phyloP scores from a whole-genome alignment of 2,888 invertebrate species.

The Coleophora deauratella region DNA sequence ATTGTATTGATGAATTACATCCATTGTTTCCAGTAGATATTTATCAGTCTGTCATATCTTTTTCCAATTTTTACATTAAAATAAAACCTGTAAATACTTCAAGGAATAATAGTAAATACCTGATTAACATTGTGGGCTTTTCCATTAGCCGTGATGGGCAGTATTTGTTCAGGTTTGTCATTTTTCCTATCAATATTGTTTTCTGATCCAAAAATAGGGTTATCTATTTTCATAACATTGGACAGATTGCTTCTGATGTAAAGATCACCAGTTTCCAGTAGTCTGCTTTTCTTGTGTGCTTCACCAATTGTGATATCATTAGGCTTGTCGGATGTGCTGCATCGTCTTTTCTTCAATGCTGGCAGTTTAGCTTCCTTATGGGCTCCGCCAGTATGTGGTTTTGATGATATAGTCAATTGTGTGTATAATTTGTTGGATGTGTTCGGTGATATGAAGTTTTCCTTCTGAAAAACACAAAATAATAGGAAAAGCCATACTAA shows the following conservation, averaged over 20 bases:
- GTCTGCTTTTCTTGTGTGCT: constrained; percentile 49
- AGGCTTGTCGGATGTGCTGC: constrained; percentile 66
- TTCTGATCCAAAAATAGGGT: constrained; percentile 35
- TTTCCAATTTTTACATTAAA: no score
- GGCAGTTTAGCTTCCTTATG: constrained; percentile 58
- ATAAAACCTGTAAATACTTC: no score
- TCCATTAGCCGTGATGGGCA: constrained; percentile 47
- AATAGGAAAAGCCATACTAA: no score
- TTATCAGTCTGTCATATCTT: no score
- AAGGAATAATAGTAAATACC: constrained; percentile 34
- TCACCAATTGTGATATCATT: constrained; percentile 50
- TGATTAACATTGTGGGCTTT: constrained; percentile 32
- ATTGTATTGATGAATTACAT: no score
- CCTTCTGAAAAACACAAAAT: constrained; percentile 44
- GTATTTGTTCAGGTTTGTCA: constrained; percentile 40
- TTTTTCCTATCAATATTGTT: constrained; percentile 52
- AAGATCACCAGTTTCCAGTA: constrained; percentile 54
- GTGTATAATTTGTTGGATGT: constrained; percentile 62
- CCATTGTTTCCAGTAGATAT: no score
- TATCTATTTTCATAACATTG: constrained; percentile 42
- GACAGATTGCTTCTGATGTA: constrained; percentile 47
- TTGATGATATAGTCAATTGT: constrained; percentile 62
- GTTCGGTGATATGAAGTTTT: constrained; percentile 50
- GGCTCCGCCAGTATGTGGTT: constrained; percentile 36
- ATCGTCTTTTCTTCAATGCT: constrained; percentile 57